These are phyloP conservation scores for Mus pahari DNA, from an alignment of 2,113 vertebrate genomes.

Conservation along the genomic window DNA sequence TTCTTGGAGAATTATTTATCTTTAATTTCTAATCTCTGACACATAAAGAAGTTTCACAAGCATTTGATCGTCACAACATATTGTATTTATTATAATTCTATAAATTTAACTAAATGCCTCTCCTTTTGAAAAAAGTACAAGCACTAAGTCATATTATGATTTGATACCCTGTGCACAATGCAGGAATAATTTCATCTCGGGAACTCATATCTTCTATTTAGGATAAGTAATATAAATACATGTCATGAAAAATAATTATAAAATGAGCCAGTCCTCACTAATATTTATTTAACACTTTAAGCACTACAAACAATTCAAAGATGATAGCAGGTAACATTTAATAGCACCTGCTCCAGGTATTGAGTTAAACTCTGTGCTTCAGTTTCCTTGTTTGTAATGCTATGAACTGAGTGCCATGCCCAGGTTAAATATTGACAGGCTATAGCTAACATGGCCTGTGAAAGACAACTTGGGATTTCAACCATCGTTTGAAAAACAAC, in stretches of 20 bases:
- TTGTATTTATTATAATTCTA: slow-evolving; percentile 38
- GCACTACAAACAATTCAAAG: neutral
- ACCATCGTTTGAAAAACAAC: neutral
- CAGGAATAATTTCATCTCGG: slow-evolving; percentile 1
- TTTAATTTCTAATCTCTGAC: slow-evolving; percentile 29
- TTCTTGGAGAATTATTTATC: slow-evolving; percentile 12
- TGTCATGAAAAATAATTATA: slow-evolving; percentile 20
- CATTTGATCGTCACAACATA: neutral
- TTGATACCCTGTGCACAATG: neutral
- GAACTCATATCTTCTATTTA: slow-evolving; percentile 7
- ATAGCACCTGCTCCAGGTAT: neutral
- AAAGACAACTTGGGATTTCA: slow-evolving; percentile 39
- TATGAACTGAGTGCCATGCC: neutral
- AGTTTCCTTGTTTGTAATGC: slow-evolving; percentile 30
- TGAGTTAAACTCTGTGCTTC: neutral
- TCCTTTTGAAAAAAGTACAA: neutral
- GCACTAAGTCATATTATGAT: slow-evolving; percentile 17
- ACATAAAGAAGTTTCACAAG: slow-evolving; percentile 25
- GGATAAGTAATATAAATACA: neutral
- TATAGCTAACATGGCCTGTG: neutral
- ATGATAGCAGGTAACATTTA: neutral
- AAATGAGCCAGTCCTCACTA: neutral
- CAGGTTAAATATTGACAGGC: slow-evolving; percentile 40
- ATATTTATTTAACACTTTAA: slow-evolving; percentile 8
- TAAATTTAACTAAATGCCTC: neutral